These are phyloP conservation scores for Heliconius hortense DNA, from an alignment of 2,888 invertebrate species.

Conservation along the genomic window DNA sequence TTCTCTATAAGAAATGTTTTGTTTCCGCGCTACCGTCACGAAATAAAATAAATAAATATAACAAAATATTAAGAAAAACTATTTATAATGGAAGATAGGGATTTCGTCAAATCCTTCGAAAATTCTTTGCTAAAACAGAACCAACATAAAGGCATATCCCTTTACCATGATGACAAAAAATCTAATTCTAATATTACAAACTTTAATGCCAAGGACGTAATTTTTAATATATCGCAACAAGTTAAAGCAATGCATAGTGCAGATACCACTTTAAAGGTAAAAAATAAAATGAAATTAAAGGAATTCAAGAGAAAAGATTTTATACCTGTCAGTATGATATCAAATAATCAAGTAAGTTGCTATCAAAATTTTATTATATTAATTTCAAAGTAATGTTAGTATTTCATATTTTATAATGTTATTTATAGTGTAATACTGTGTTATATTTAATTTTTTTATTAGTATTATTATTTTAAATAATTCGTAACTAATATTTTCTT, in stretches of 20 bases:
- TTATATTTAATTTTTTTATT: too few species aligned
- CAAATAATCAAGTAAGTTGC: slow-evolving; percentile 41
- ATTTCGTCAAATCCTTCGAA: slow-evolving; percentile 50
- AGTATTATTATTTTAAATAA: too few species aligned
- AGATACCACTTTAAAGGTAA: slow-evolving; percentile 48
- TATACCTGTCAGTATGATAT: slow-evolving; percentile 53
- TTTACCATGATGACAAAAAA: slow-evolving; percentile 50
- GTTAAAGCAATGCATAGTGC: slow-evolving; percentile 63
- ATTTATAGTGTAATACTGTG: too few species aligned
- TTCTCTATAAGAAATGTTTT: background rate
- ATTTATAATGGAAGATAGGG: slow-evolving; percentile 22
- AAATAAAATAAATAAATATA: background rate
- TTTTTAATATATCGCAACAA: slow-evolving; percentile 58
- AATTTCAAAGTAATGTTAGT: background rate
- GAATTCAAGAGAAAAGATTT: slow-evolving; percentile 50
- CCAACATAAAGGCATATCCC: slow-evolving; percentile 40
- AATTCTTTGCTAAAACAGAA: slow-evolving; percentile 44
- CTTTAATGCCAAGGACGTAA: slow-evolving; percentile 51
- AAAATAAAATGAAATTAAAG: slow-evolving; percentile 38
- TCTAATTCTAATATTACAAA: slow-evolving; percentile 35
- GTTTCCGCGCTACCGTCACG: background rate
- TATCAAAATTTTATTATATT: background rate
- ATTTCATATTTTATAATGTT: background rate
- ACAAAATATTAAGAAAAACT: background rate
- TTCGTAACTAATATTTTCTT: too few species aligned